phyloP scores from a whole-genome alignment of 2,888 invertebrate species.

The Mythimna ferrago region DNA sequence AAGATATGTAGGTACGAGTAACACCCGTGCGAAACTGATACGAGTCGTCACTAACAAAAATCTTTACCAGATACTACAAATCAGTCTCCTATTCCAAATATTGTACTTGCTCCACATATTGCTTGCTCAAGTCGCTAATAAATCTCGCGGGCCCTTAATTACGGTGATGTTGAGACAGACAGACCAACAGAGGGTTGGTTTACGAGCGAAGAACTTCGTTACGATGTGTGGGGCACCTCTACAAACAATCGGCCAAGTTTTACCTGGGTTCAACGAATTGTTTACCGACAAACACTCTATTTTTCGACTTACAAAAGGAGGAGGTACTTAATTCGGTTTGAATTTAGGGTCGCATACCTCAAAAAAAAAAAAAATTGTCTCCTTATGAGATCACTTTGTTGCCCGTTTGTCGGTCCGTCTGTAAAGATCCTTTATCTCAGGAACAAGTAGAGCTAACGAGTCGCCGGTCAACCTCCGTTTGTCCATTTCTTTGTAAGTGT shows the following conservation, averaged over 20 bases:
- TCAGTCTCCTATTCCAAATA: conserved; percentile 14
- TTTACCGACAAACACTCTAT: conserved; percentile 65
- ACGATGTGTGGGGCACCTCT: conserved; percentile 82
- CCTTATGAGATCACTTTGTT: too few species aligned
- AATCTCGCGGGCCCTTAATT: conserved; percentile 76
- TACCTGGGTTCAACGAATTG: conserved; percentile 60
- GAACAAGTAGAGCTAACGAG: too few species aligned
- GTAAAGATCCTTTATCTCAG: too few species aligned
- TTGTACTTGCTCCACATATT: conserved; percentile 39
- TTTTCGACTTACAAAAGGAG: conserved; percentile 11
- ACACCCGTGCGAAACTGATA: too few species aligned
- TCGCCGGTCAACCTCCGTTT: too few species aligned
- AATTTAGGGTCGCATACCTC: too few species aligned
- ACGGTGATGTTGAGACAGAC: conserved; percentile 64
- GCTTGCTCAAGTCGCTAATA: conserved; percentile 72
- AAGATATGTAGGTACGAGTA: too few species aligned
- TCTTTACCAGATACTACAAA: conserved; percentile 11
- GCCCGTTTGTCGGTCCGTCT: too few species aligned
- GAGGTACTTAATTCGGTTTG: too few species aligned
- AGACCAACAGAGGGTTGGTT: conserved; percentile 69
- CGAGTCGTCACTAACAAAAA: neutral
- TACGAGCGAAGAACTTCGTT: conserved; percentile 79
- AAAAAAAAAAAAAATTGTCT: too few species aligned
- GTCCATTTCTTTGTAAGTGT: too few species aligned
- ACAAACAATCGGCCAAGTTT: conserved; percentile 76